Conservation (phyloP, 2,888 invertebrate species). For the Apamea epomidion region DNA sequence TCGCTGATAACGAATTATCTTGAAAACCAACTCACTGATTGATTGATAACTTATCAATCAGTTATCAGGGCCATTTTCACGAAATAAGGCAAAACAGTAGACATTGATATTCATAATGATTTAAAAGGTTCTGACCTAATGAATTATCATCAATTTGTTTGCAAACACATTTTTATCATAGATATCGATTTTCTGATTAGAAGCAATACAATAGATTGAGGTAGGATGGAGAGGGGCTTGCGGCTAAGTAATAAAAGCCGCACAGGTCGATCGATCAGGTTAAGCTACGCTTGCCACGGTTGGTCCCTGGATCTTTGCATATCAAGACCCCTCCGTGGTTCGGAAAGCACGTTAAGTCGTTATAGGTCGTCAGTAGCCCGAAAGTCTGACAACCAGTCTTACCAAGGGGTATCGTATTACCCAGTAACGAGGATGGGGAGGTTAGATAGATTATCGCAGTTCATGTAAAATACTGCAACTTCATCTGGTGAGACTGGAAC, state of each 20-base stretch:
- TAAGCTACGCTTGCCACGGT: background rate
- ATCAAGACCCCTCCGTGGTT: background rate
- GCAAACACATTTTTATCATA: conserved; percentile 34
- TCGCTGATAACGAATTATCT: conserved; percentile 12
- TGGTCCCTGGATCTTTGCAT: background rate
- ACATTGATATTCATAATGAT: conserved; percentile 34
- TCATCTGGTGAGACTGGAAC: too few relatives aligned
- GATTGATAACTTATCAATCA: conserved; percentile 45
- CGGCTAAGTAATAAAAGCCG: background rate
- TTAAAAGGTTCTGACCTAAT: conserved; percentile 8
- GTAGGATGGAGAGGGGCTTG: background rate
- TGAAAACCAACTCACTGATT: conserved; percentile 24
- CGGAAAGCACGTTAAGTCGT: background rate
- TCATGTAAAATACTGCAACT: too few relatives aligned
- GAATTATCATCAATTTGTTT: conserved; percentile 12
- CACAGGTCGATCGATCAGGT: background rate
- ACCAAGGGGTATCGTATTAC: too few relatives aligned
- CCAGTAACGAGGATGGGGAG: too few relatives aligned
- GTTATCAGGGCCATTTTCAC: conserved; percentile 18
- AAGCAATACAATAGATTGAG: background rate
- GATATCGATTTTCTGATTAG: conserved; percentile 43
- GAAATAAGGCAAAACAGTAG: conserved; percentile 9
- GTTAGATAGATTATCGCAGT: too few relatives aligned
- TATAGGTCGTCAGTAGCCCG: too few relatives aligned
- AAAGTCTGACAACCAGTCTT: too few relatives aligned